A percentile compares a stretch with the other conserved stretches of the same genome.
Conservation (phyloP, 37 sponge, comb jelly and placozoan genomes). For the Aplysina aerophoba region DNA sequence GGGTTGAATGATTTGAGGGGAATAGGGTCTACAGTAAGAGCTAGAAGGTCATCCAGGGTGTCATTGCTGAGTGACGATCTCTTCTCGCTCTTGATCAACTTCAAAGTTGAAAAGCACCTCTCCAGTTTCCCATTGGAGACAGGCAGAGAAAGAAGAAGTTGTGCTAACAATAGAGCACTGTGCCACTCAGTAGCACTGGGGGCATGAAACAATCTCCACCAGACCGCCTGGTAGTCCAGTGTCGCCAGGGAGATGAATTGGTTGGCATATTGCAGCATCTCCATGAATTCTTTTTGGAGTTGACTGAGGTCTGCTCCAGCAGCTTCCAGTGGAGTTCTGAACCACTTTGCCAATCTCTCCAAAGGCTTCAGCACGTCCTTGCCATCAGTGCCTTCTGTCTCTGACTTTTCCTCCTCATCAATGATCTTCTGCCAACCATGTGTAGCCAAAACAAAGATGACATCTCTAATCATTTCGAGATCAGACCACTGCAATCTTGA, state of each 20-base stretch:
- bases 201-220: conserved; percentile 77
- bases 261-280: conserved; percentile 66
- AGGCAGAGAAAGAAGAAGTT: conserved; percentile 62
- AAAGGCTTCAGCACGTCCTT: conserved; percentile 39
- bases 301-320: conserved; percentile 27
- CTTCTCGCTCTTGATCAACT: conserved; percentile 48
- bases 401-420: conserved; percentile 38
- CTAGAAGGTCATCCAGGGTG: too few relatives aligned
- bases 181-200: conserved; percentile 42
- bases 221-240: conserved; percentile 25
- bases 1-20: too few relatives aligned
- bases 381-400: conserved; percentile 23
- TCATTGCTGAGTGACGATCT: too few relatives aligned
- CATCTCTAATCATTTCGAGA: conserved; percentile 43
- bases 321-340: conserved; percentile 41
- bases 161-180: conserved; percentile 47
- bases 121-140: conserved; percentile 72
- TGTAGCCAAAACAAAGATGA: conserved; percentile 60
- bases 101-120: conserved; percentile 54
- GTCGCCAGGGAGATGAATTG: conserved; percentile 55
- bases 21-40: too few relatives aligned
- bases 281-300: conserved; percentile 66
- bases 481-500: conserved; percentile 41
- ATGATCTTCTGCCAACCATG: conserved; percentile 83
- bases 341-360: conserved; percentile 19